Conservation (phyloP, 2,888 invertebrate species). For the Piscicola geometra region DNA sequence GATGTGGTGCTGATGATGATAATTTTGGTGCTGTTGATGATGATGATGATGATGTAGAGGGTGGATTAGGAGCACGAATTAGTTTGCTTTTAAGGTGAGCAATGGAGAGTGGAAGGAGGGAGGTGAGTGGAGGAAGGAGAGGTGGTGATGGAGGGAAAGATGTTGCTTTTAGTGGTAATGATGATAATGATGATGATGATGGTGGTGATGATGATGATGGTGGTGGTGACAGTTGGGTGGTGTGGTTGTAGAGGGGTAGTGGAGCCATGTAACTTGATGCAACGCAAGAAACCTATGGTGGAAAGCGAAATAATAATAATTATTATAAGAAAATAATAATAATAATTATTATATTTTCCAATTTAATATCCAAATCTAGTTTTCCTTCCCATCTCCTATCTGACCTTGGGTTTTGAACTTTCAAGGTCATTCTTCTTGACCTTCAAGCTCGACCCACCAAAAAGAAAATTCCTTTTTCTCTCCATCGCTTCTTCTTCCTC, state of each 20-base stretch:
- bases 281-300: not conserved
- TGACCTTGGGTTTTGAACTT: not conserved
- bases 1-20: constrained; percentile 12
- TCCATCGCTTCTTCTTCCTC: not conserved
- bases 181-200: constrained; percentile 11
- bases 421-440: not conserved
- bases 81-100: too few relatives aligned
- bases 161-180: not conserved
- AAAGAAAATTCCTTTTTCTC: not conserved
- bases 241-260: not conserved
- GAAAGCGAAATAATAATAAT: not conserved
- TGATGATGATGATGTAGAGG: constrained; percentile 27
- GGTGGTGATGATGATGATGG: not conserved
- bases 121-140: not conserved
- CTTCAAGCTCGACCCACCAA: not conserved
- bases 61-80: too few relatives aligned
- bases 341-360: too few relatives aligned
- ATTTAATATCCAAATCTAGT: too few relatives aligned
- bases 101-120: not conserved
- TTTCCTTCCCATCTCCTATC: too few relatives aligned
- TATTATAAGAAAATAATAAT: too few relatives aligned
- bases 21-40: constrained; percentile 32
- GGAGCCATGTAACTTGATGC: not conserved
- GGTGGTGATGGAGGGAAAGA: not conserved
- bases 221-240: not conserved